phyloP scores from a whole-genome alignment of 2,888 invertebrate species.

The Hofmannophila pseudospretella region DNA sequence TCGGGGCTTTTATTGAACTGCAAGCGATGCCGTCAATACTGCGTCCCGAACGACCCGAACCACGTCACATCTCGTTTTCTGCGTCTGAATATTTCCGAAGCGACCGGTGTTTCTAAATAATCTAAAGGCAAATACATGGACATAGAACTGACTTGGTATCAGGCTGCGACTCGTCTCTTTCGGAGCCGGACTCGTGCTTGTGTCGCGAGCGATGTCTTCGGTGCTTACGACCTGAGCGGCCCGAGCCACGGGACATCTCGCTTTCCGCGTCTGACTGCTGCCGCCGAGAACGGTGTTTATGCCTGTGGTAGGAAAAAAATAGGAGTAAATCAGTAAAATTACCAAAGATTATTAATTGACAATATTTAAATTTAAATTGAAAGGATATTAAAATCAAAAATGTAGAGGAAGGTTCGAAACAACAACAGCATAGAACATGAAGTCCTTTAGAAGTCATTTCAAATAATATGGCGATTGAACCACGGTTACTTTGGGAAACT shows the following conservation, averaged over 20 bases:
- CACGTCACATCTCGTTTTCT: conserved; percentile 92
- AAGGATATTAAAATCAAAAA: too few species aligned
- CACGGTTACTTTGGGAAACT: too few species aligned
- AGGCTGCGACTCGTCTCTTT: conserved; percentile 80
- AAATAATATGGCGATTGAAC: too few species aligned
- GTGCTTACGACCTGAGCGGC: conserved; percentile 86
- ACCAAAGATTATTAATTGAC: too few species aligned
- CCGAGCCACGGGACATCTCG: conserved; percentile 91
- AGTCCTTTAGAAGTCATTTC: too few species aligned
- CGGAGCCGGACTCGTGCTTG: conserved; percentile 85
- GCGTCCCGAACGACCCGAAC: conserved; percentile 88
- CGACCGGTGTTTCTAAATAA: conserved; percentile 89
- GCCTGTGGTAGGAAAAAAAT: too few species aligned
- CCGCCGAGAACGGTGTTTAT: conserved; percentile 87
- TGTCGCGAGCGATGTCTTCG: conserved; percentile 86
- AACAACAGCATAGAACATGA: too few species aligned
- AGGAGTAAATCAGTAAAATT: too few species aligned
- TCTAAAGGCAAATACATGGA: too few species aligned
- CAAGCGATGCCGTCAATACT: conserved; percentile 85
- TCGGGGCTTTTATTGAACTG: conserved; percentile 86
- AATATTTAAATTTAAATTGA: too few species aligned
- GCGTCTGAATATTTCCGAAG: conserved; percentile 90
- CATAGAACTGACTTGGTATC: conserved; percentile 69
- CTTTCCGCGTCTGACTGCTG: conserved; percentile 93
- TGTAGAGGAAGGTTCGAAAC: too few species aligned